Conservation (phyloP, 2,888 invertebrate genomes). For the Agrypnus murinus region DNA sequence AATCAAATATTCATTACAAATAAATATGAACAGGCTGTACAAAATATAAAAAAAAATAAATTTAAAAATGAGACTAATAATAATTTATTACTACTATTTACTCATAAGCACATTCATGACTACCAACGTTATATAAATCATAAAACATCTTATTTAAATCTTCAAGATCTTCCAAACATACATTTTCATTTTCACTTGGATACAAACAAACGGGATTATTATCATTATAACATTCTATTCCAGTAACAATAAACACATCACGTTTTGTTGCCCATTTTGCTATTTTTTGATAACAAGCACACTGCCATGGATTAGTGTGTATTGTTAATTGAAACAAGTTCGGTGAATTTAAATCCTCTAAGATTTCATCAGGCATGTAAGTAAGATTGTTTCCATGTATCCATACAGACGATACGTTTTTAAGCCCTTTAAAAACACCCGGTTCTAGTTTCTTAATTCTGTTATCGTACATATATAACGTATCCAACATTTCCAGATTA, state of each 20-base stretch:
- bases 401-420: neutral
- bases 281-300: slow-evolving; percentile 30
- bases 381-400: slow-evolving; percentile 31
- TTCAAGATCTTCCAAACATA: slow-evolving; percentile 13
- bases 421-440: neutral
- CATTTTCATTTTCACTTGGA: neutral
- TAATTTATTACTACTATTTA: no score
- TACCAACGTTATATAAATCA: no score
- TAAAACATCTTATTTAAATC: slow-evolving; percentile 12
- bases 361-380: slow-evolving; percentile 17
- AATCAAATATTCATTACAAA: no score
- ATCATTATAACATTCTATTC: neutral
- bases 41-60: no score
- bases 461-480: slow-evolving; percentile 18
- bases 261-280: neutral
- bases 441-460: slow-evolving; percentile 8
- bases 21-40: no score
- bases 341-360: slow-evolving; percentile 1
- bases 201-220: slow-evolving; percentile 20
- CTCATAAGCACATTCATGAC: no score
- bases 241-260: neutral
- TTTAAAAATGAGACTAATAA: no score
- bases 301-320: slow-evolving; percentile 35
- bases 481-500: neutral
- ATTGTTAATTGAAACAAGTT: slow-evolving; percentile 5